Base-by-base conservation (phyloP, 2,888 invertebrate species). In the Mycalesis mineus region DNA sequence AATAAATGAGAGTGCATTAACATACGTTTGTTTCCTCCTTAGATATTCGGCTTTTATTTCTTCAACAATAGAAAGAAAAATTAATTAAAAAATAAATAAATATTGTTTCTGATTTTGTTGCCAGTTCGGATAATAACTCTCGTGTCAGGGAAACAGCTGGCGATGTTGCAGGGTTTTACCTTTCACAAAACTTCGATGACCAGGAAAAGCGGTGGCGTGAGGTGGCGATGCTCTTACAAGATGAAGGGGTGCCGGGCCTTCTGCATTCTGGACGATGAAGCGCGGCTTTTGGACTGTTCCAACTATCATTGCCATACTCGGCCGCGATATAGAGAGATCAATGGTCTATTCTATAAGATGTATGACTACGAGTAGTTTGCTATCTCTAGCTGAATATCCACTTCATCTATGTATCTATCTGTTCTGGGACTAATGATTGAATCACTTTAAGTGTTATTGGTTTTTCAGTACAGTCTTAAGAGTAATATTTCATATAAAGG, bases 201-300 rank as follows among this genome's bases (percentile, higher is more conserved):
- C 5, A 37, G 39, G 14, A 50, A 50, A 22, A 50, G 14, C 1
- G 45, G 45, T 13, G 45, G 45, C 29, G 45, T 48, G 36, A 48
- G 51, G 29, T 51, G 51, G 51, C 51, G 51, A 6, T 51, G 51
- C 13, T 51, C 51, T 2, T 51, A 51, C 28, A 51, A 42, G 15
- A 50, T 50, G 49, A 50, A 50, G 28, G 49, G 49, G 4, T 50
- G 49, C 13, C 49, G 49, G 13, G 49, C 49, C 2, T 50, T 33
- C 17, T 50, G 49, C n/a, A 50, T 50, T 22, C 28, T 50, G 7
- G 49, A 50, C 22, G 49, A 50, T 14, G 28, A 50, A 13, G 49
- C 39, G 0, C 28, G 28, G 2, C 49, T 50, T 13, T n/a, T 50
- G 36, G 39, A 50, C 13, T 50, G 17, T 17, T 39, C 7, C 39